Percentiles rank a stretch among this genome's conserved stretches.
Evolutionary conservation across 1,140 invertebrate species (phyloP).

Genomic region (Glomeris maerens): DNA sequence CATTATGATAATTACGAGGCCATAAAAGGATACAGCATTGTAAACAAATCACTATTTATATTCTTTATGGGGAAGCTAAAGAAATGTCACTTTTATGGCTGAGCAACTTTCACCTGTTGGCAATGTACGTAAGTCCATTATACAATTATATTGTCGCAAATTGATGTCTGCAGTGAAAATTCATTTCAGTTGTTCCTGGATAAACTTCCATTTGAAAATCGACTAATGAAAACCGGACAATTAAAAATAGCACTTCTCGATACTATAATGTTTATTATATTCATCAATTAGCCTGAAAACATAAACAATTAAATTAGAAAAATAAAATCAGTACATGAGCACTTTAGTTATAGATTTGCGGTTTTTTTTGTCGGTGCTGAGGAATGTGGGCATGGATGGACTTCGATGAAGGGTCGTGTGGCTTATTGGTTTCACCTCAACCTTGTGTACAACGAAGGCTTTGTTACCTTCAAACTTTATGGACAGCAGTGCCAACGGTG

Average conservation of each 20-base stretch:
- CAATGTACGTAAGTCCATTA: no score
- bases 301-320: not conserved
- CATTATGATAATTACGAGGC: no score
- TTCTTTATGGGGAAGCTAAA: no score
- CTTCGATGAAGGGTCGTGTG: slow-evolving; percentile 33
- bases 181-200: not conserved
- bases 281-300: not conserved
- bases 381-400: slow-evolving; percentile 33
- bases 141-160: not conserved
- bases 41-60: no score
- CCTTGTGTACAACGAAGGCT: slow-evolving; percentile 24
- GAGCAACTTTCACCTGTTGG: no score
- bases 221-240: not conserved
- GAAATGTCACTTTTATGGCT: no score
- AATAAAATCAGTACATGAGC: not conserved
- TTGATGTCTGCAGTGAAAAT: not conserved
- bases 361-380: slow-evolving; percentile 18
- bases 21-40: no score
- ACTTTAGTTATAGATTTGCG: not conserved
- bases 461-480: slow-evolving; percentile 30
- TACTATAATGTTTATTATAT: not conserved
- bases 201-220: not conserved
- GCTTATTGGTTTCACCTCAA: slow-evolving; percentile 32
- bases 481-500: slow-evolving; percentile 33
- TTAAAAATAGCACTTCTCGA: no score